Percentiles rank a stretch among this genome's conserved stretches.
These are phyloP conservation scores for Phortica magna DNA, from an alignment of 2,888 invertebrate species.

Conservation along the genomic window DNA sequence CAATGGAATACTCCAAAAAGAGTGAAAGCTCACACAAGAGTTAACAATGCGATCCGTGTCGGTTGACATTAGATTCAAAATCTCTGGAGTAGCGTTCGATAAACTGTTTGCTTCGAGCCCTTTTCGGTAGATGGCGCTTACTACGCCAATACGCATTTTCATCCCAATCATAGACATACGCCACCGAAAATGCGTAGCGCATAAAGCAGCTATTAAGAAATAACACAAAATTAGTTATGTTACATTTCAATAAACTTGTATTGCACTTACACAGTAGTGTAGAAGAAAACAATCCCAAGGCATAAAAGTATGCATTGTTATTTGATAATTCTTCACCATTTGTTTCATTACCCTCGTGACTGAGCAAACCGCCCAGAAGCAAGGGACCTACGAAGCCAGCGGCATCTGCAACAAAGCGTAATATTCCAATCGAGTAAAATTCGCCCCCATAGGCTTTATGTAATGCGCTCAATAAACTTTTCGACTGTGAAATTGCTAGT, in stretches of 20 bases:
- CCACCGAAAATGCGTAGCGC: constrained; percentile 94
- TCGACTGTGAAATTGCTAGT: constrained; percentile 74
- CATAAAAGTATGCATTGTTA: constrained; percentile 81
- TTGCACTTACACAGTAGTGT: constrained; percentile 83
- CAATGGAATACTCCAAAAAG: constrained; percentile 95
- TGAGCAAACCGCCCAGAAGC: constrained; percentile 88
- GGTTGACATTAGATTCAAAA: constrained; percentile 97
- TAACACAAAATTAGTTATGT: not conserved
- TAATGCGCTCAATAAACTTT: constrained; percentile 83
- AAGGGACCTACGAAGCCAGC: constrained; percentile 94
- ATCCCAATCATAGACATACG: constrained; percentile 89
- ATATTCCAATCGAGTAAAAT: constrained; percentile 90
- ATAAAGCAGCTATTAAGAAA: constrained; percentile 83
- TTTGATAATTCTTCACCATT: constrained; percentile 78
- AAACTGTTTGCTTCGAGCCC: constrained; percentile 78
- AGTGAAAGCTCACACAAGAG: constrained; percentile 97
- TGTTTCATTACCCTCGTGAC: constrained; percentile 55
- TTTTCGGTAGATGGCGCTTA: constrained; percentile 88
- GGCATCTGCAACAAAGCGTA: constrained; percentile 90
- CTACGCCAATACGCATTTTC: constrained; percentile 91
- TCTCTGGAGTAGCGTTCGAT: constrained; percentile 85
- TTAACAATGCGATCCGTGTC: constrained; percentile 97
- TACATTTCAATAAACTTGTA: not conserved
- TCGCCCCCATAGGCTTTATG: constrained; percentile 88
- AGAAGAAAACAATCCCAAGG: constrained; percentile 82